Evolutionary conservation across 2,888 invertebrate genomes (phyloP).

Genomic region (Ichneumon xanthorius): DNA sequence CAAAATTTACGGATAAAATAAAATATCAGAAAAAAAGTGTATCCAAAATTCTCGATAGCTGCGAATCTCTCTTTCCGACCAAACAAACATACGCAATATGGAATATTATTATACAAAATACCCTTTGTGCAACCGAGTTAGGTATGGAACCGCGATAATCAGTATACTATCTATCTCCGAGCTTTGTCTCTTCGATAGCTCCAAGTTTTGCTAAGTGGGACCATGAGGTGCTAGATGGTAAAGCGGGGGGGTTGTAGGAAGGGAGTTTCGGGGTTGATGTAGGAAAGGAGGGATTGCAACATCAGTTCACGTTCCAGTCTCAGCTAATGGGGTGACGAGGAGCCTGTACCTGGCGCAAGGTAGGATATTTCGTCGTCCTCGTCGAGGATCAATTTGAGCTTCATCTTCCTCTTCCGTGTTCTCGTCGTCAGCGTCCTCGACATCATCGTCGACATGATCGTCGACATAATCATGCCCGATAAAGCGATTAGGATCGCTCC

Average conservation of each 20-base stretch:
- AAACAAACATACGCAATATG: background rate
- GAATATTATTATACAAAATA: conserved; percentile 48
- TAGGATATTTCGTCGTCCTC: conserved; percentile 15
- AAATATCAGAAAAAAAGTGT: background rate
- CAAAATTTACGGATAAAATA: background rate
- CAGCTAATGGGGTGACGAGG: conserved; percentile 38
- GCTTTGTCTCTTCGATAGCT: conserved; percentile 5
- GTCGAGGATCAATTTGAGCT: conserved; percentile 58
- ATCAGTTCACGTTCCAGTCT: conserved; percentile 9
- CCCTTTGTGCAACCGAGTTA: background rate
- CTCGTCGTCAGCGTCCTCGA: conserved; percentile 30
- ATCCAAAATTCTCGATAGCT: background rate
- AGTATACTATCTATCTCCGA: conserved; percentile 1
- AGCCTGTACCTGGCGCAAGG: conserved; percentile 41
- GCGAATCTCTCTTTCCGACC: background rate
- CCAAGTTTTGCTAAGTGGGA: conserved; percentile 5
- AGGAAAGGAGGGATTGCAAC: conserved; percentile 30
- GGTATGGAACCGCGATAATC: conserved; percentile 1
- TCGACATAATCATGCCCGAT: conserved; percentile 53
- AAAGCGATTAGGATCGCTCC: conserved; percentile 55
- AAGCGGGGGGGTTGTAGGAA: background rate
- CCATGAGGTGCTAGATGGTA: background rate
- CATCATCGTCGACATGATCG: conserved; percentile 38
- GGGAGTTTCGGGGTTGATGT: background rate
- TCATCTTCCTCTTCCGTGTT: conserved; percentile 43